Base-by-base conservation (phyloP, 1,140 invertebrate species). In the Zaprionus ornatus region DNA sequence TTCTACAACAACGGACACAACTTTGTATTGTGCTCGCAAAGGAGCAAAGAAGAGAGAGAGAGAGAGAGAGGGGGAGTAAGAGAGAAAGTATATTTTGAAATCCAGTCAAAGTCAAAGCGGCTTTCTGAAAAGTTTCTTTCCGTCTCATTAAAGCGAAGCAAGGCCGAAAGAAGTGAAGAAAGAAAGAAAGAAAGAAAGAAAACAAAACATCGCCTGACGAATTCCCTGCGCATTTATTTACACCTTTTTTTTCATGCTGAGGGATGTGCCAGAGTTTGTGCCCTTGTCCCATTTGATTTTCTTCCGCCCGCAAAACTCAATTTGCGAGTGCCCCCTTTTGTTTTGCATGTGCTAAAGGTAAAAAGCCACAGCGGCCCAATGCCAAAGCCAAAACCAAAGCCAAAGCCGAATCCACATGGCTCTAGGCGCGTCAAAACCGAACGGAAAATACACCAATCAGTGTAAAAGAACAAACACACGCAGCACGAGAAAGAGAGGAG, bases 391-490 rank as follows among this genome's bases (percentile, higher is more conserved):
- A 45, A 45, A 45, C 70, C 54, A 19, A 82, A 79, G 67, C 80
- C 65, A 69, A 84, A 77, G 74, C 81, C 69, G 68, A 85, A 80
- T 78, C 85, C 85, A 88, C 85, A 88, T 88, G 85, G 85, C 85
- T 77, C 78, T 42, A 69, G 81, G 81, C 80, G 81, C 82, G 75
- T 80, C 85, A 88, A 73, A 88, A 70, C 75, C 85, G 76, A 88
- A 80, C 79, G 82, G 79, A 77, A 90, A 90, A 90, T 90, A 90
- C 85, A 85, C 88, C 85, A 90, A 90, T 90, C 85, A 90, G 80
- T 90, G 79, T 90, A 90, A 90, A 90, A 90, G 85, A 79, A 82
- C 37, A 78, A 27, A 74, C 12, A 68, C 25, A 61, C 40, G n/a
- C n/a, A 40, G 13, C 13, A 5, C 4, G 7, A 72, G 32, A 60